phyloP scores from a whole-genome alignment of 2,797 vertebrate genomes.

The Gila robusta region DNA sequence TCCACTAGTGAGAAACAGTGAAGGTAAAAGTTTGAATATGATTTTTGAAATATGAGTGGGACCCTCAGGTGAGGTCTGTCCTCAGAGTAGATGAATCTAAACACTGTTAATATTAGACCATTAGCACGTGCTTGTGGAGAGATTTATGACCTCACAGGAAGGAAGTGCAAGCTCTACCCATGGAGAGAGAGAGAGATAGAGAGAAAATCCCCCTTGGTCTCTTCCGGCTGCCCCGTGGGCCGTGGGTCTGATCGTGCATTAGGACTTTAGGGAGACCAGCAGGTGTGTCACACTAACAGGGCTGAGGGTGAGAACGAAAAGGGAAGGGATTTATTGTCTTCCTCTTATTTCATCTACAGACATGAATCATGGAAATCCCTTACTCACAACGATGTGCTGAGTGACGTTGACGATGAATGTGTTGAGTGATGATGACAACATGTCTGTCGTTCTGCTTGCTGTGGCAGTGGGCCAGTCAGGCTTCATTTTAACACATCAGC shows the following conservation, averaged over 20 bases:
- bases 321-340: conserved; percentile 51
- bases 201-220: conserved; percentile 6
- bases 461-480: conserved; percentile 64
- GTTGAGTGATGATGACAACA: conserved; percentile 74
- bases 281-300: conserved; percentile 34
- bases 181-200: conserved; percentile 43
- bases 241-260: not conserved
- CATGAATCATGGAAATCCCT: conserved; percentile 79
- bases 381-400: conserved; percentile 73
- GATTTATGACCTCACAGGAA: conserved; percentile 84
- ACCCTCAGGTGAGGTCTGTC: conserved; percentile 33
- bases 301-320: conserved; percentile 2
- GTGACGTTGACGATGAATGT: conserved; percentile 67
- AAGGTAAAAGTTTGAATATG: not conserved
- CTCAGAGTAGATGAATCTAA: conserved; percentile 68
- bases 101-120: conserved; percentile 78
- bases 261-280: conserved; percentile 23
- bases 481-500: not conserved
- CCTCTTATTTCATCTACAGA: conserved; percentile 64
- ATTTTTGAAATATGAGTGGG: not conserved
- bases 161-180: conserved; percentile 77
- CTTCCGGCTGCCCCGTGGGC: conserved; percentile 10
- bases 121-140: conserved; percentile 73
- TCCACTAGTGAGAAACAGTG: not conserved
- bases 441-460: conserved; percentile 74